A percentile compares a stretch with the other conserved stretches of the same genome.
Evolutionary conservation across 2,888 invertebrate species (phyloP).

Genomic region (Lochmaea capreae): DNA sequence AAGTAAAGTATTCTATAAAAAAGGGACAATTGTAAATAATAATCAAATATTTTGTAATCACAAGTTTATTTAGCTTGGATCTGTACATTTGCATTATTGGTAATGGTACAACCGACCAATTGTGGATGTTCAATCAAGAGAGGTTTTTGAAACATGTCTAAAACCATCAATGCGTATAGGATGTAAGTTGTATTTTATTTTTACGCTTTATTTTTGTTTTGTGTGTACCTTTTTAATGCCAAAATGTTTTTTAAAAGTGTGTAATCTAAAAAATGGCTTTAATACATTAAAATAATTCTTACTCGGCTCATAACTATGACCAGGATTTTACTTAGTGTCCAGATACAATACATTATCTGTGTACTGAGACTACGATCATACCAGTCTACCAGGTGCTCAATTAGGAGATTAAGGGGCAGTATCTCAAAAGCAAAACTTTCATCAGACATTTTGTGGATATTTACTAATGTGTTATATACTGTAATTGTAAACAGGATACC

Average conservation of each 20-base stretch:
- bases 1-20: conserved; percentile 9
- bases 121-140: conserved; percentile 42
- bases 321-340: no score
- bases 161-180: conserved; percentile 90
- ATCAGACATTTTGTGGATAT: no score
- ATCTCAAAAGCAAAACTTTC: no score
- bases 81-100: conserved; percentile 35
- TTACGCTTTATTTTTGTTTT: conserved; percentile 46
- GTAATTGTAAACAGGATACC: no score
- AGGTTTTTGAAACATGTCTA: conserved; percentile 73
- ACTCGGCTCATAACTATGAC: no score
- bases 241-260: neutral
- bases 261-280: neutral
- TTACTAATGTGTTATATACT: no score
- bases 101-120: conserved; percentile 50
- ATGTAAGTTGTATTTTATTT: conserved; percentile 76
- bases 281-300: neutral
- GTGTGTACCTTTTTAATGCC: conserved; percentile 19
- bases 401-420: no score
- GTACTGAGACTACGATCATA: no score
- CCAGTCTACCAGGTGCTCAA: no score
- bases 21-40: conserved; percentile 15
- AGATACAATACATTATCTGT: no score
- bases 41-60: conserved; percentile 18
- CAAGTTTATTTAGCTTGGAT: conserved; percentile 28